Conservation (phyloP, 2,113 vertebrate species). For the Cavia aperea region DNA sequence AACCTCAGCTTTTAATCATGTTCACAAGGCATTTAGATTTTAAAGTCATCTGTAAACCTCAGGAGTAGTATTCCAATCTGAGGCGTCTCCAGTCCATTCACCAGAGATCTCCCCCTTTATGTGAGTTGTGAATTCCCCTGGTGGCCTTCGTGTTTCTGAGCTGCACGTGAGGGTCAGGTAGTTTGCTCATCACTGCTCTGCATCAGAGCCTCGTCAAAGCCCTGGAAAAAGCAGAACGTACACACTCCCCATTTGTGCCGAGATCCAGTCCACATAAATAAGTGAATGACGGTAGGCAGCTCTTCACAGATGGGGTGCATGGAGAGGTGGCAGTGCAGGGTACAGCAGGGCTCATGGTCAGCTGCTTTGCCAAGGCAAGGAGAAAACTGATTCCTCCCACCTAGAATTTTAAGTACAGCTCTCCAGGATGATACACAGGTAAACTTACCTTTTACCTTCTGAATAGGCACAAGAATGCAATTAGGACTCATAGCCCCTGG, state of each 20-base stretch:
- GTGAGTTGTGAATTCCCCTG: neutral
- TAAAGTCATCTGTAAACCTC: neutral
- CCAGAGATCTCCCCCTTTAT: neutral
- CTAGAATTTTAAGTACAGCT: neutral
- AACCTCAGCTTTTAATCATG: neutral
- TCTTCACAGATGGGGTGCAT: neutral
- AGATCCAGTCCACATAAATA: neutral
- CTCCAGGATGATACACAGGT: neutral
- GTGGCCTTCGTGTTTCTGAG: neutral
- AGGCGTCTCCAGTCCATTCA: neutral
- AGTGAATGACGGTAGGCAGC: neutral
- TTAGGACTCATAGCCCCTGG: neutral
- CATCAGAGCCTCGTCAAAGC: neutral
- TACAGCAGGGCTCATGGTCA: accelerated
- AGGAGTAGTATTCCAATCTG: neutral
- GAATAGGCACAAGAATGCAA: neutral
- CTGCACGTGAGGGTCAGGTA: accelerated
- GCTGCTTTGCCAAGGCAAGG: neutral
- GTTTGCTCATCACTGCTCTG: neutral
- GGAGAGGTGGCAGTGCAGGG: neutral
- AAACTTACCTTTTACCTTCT: neutral
- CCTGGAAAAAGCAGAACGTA: neutral
- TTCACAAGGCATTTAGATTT: neutral
- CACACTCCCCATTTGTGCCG: neutral
- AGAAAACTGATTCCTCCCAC: neutral